phyloP scores from a whole-genome alignment of 2,797 vertebrate genomes.

The Lacerta agilis region DNA sequence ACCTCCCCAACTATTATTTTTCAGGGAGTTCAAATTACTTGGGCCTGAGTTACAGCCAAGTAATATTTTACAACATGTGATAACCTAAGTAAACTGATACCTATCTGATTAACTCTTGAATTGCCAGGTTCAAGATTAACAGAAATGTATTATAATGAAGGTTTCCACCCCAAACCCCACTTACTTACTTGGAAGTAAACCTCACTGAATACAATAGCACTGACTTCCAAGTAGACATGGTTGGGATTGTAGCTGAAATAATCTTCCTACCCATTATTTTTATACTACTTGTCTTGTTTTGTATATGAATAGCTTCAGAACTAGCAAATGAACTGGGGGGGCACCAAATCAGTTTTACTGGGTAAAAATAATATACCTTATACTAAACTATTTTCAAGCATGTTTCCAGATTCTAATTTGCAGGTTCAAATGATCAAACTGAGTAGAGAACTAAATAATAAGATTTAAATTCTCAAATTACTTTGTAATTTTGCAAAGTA shows the following conservation, averaged over 20 bases:
- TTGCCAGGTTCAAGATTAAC: neutral
- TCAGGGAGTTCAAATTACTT: constrained; percentile 51
- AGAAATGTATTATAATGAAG: constrained; percentile 18
- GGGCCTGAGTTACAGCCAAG: constrained; percentile 13
- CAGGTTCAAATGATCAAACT: neutral
- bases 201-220: too few relatives aligned
- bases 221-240: too few relatives aligned
- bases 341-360: neutral
- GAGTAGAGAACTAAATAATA: neutral
- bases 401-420: neutral
- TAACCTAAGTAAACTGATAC: constrained; percentile 23
- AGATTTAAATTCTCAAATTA: neutral
- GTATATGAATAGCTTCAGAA: neutral
- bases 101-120: constrained; percentile 46
- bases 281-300: neutral
- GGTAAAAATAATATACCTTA: constrained; percentile 49
- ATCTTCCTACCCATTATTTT: constrained; percentile 46
- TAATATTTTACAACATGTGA: constrained; percentile 40
- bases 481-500: constrained; percentile 41
- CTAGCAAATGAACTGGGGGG: neutral
- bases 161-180: too few relatives aligned
- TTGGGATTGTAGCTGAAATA: too few relatives aligned
- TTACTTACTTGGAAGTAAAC: too few relatives aligned
- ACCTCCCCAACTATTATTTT: constrained; percentile 18
- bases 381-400: neutral